phyloP scores from a whole-genome alignment of 2,797 vertebrate genomes.

The Microctenopoma lineatum region DNA sequence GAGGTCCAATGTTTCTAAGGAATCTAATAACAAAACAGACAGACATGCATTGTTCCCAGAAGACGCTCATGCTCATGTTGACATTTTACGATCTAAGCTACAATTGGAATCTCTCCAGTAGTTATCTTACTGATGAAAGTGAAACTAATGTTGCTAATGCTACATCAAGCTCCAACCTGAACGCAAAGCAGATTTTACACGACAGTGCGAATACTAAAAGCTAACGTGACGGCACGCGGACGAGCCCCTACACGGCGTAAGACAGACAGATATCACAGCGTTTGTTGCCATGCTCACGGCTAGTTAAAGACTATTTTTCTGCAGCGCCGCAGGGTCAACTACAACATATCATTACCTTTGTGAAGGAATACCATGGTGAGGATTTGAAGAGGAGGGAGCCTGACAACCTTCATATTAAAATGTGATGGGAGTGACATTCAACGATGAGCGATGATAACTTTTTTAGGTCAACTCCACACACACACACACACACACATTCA shows the following conservation, averaged over 20 bases:
- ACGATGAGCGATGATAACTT: conserved; percentile 57
- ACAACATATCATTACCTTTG: conserved; percentile 52
- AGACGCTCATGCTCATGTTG: no score
- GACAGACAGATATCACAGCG: conserved; percentile 20
- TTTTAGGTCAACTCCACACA: conserved; percentile 70
- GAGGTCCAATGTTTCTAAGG: no score
- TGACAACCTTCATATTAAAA: conserved; percentile 63
- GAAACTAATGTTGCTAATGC: not conserved
- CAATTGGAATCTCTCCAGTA: not conserved
- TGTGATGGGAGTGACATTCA: conserved; percentile 60
- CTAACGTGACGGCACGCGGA: conserved; percentile 13
- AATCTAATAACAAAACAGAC: no score
- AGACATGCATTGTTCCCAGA: no score
- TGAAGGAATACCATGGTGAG: conserved; percentile 20
- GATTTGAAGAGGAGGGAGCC: conserved; percentile 35
- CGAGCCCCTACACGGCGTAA: not conserved
- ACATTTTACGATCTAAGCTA: no score
- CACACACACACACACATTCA: conserved; percentile 47
- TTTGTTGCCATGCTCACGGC: conserved; percentile 23
- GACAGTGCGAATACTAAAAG: not conserved
- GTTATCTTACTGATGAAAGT: not conserved
- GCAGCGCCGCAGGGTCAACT: conserved; percentile 46
- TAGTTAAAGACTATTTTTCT: conserved; percentile 31
- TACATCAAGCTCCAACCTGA: conserved; percentile 5
- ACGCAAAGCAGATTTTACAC: not conserved